Evolutionary conservation across 2,888 invertebrate species (phyloP).

Genomic region (Eupeodes luniger): DNA sequence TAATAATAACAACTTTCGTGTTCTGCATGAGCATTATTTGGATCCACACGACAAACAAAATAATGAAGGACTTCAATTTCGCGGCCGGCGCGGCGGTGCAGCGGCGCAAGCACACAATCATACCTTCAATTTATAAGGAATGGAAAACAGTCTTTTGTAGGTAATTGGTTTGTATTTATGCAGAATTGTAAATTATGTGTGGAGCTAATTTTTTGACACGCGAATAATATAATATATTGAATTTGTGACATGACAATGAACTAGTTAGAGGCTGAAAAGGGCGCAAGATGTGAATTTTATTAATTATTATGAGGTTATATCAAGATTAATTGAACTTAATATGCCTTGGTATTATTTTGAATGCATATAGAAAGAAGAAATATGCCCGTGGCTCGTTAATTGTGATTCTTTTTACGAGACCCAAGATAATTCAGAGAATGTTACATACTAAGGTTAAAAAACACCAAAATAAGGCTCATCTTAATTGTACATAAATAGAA

Average conservation of each 20-base stretch:
- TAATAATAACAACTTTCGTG: constrained; percentile 11
- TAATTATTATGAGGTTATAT: not conserved
- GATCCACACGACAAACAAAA: constrained; percentile 42
- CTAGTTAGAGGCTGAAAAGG: constrained; percentile 40
- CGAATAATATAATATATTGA: constrained; percentile 49
- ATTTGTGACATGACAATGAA: constrained; percentile 74
- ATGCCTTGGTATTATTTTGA: too few relatives aligned
- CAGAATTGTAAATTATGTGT: constrained; percentile 63
- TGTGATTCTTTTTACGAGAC: too few relatives aligned
- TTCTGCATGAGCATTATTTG: constrained; percentile 62
- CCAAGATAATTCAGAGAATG: too few relatives aligned
- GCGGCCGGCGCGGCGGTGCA: too few relatives aligned
- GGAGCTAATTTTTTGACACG: constrained; percentile 67
- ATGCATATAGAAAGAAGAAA: too few relatives aligned
- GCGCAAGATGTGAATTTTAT: constrained; percentile 13
- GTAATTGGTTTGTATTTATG: constrained; percentile 70
- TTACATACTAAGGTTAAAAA: too few relatives aligned
- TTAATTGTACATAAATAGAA: too few relatives aligned
- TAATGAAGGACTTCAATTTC: not conserved
- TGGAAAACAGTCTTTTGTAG: constrained; percentile 41
- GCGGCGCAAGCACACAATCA: not conserved
- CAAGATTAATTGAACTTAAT: not conserved
- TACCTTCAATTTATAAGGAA: constrained; percentile 36
- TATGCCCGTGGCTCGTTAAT: too few relatives aligned
- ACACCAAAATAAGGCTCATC: too few relatives aligned